These are phyloP conservation scores for Tyria jacobaeae DNA, from an alignment of 2,888 invertebrate genomes.

Conservation along the genomic window DNA sequence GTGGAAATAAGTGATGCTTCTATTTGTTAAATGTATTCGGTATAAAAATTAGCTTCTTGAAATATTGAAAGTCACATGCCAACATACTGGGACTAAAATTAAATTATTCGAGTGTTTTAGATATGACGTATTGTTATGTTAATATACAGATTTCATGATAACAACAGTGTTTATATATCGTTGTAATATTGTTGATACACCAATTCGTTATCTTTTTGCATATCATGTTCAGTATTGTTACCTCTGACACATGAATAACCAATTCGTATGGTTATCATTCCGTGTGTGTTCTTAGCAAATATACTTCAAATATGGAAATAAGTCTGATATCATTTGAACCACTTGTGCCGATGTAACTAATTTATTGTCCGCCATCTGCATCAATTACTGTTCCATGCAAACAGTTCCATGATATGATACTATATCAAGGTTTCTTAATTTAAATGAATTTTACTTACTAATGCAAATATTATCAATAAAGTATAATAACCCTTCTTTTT, in stretches of 20 bases:
- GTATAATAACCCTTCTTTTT: no score
- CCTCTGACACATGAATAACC: slow-evolving; percentile 41
- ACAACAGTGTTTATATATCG: slow-evolving; percentile 16
- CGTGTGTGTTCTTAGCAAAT: slow-evolving; percentile 37
- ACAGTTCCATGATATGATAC: neutral
- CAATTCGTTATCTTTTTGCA: slow-evolving; percentile 29
- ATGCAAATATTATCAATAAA: no score
- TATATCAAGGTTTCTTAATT: no score
- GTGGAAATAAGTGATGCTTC: no score
- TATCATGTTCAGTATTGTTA: slow-evolving; percentile 19
- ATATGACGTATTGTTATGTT: slow-evolving; percentile 38
- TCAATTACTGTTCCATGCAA: slow-evolving; percentile 23
- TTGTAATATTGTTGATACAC: slow-evolving; percentile 35
- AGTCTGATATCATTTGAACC: slow-evolving; percentile 50
- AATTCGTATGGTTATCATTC: slow-evolving; percentile 19
- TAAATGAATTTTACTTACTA: no score
- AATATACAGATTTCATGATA: slow-evolving; percentile 36
- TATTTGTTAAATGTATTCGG: neutral
- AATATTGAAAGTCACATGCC: slow-evolving; percentile 11
- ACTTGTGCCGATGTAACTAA: slow-evolving; percentile 32
- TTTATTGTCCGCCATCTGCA: slow-evolving; percentile 38
- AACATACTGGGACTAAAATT: slow-evolving; percentile 15
- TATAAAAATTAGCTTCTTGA: no score
- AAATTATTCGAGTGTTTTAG: slow-evolving; percentile 33
- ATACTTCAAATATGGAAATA: slow-evolving; percentile 37